Conservation (phyloP, 2,797 vertebrate genomes). For the Notamacropus eugenii region DNA sequence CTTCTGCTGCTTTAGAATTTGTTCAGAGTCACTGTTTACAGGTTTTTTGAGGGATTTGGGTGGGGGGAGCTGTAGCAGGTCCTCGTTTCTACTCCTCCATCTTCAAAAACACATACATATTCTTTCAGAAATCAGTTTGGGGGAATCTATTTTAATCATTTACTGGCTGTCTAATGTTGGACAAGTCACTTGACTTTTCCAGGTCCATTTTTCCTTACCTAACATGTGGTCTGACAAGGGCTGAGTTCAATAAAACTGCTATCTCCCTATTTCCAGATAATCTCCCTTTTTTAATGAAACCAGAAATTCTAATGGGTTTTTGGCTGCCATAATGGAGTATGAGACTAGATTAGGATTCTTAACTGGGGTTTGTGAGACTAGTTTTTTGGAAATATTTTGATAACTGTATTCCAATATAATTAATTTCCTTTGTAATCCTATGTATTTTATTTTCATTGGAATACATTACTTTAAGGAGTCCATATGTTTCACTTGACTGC, state of each 20-base stretch:
- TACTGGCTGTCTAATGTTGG: not conserved
- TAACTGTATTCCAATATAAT: not conserved
- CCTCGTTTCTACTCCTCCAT: too few species aligned
- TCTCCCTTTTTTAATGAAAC: not conserved
- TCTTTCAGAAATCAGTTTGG: conserved; percentile 41
- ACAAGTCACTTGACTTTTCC: not conserved
- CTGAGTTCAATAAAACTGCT: not conserved
- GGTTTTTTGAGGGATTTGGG: too few species aligned
- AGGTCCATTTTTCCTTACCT: not conserved
- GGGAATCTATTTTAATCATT: not conserved
- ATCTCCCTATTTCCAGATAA: not conserved
- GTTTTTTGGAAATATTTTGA: not conserved
- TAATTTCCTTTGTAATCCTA: not conserved
- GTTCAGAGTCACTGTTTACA: too few species aligned
- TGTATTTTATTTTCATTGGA: not conserved
- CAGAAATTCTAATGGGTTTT: not conserved
- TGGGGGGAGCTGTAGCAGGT: too few species aligned
- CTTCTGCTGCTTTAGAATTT: too few species aligned
- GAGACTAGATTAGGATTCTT: not conserved
- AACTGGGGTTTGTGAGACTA: not conserved
- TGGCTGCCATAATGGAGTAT: not conserved
- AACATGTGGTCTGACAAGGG: not conserved
- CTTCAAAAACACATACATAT: too few species aligned
- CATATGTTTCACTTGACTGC: not conserved
- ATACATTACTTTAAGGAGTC: not conserved